These are phyloP conservation scores for Gavialis gangeticus DNA, from an alignment of 2,113 vertebrate species.

Conservation along the genomic window DNA sequence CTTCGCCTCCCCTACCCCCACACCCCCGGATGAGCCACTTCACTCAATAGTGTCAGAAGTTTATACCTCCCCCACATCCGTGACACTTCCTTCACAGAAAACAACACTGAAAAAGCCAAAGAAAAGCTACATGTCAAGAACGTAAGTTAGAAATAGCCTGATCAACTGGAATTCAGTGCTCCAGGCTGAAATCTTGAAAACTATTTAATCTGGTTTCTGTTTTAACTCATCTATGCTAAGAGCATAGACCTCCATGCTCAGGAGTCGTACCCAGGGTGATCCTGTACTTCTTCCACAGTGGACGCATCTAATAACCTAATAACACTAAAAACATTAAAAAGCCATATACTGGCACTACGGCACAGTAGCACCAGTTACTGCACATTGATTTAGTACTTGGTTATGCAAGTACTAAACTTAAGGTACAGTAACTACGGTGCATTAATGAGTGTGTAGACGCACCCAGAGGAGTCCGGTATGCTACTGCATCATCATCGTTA, in stretches of 20 bases:
- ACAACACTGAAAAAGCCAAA: background rate
- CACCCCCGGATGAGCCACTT: background rate
- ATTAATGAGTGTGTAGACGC: no score
- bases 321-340: no score
- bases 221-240: background rate
- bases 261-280: background rate
- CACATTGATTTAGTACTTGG: no score
- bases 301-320: no score
- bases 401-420: no score
- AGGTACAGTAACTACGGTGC: no score
- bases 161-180: background rate
- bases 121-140: background rate
- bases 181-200: background rate
- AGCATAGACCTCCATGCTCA: background rate
- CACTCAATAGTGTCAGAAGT: rapidly evolving
- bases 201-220: background rate
- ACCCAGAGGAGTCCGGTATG: background rate
- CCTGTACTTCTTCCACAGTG: no score
- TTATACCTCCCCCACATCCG: background rate
- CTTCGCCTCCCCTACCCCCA: background rate
- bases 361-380: no score
- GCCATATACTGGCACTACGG: no score
- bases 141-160: background rate
- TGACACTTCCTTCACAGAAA: background rate
- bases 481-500: background rate